A percentile compares a stretch with the other conserved stretches of the same genome.
phyloP scores from a whole-genome alignment of 35 echinoderm and acorn worm genomes.

The Nesometra sesokonis region DNA sequence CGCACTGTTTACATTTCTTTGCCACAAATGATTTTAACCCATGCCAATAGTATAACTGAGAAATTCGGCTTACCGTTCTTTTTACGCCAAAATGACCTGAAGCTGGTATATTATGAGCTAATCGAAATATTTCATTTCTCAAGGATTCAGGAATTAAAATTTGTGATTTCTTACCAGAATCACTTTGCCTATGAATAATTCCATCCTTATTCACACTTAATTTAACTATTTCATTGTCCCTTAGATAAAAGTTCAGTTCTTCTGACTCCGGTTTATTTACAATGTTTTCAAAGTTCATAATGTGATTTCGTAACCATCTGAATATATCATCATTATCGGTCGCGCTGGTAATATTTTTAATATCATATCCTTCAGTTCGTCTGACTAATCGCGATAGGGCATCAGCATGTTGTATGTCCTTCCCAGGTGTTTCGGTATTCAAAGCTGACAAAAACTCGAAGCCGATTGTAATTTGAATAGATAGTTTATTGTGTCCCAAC shows the following conservation, averaged over 20 bases:
- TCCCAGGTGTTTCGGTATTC: too few relatives aligned
- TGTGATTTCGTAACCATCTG: not conserved
- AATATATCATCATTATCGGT: not conserved
- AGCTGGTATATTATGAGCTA: not conserved
- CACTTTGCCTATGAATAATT: not conserved
- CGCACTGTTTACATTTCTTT: too few relatives aligned
- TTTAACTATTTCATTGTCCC: not conserved
- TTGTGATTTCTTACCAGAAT: not conserved
- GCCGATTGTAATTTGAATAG: too few relatives aligned
- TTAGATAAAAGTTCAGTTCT: not conserved
- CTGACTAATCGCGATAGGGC: too few relatives aligned
- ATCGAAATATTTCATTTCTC: not conserved
- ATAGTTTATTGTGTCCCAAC: too few relatives aligned
- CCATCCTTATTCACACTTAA: not conserved
- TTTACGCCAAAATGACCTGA: not conserved
- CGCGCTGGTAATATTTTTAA: not conserved
- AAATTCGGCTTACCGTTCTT: not conserved
- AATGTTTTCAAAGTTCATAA: not conserved
- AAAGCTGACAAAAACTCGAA: too few relatives aligned
- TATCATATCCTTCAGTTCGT: not conserved
- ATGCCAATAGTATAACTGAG: not conserved
- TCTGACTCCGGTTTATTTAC: not conserved
- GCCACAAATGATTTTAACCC: not conserved
- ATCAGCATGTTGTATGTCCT: not conserved
- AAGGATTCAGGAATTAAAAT: not conserved